A percentile compares a stretch with the other conserved stretches of the same genome.
Evolutionary conservation across 2,888 invertebrate species (phyloP).

Genomic region (Frankliniella fusca): DNA sequence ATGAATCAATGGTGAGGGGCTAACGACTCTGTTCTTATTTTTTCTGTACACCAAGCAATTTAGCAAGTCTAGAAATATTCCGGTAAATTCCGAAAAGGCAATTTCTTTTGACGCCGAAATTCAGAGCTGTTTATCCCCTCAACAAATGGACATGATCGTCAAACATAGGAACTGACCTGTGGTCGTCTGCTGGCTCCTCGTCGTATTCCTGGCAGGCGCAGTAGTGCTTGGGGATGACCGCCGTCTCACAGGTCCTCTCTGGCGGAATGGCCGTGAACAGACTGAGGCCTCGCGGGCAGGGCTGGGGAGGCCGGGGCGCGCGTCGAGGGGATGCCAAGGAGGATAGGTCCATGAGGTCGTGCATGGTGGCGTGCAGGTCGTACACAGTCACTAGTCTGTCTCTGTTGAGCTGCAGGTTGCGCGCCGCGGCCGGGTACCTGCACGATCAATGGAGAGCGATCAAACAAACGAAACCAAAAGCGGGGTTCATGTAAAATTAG

Average conservation of each 20-base stretch:
- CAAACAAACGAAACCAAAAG: background rate
- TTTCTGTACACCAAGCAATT: background rate
- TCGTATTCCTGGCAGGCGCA: conserved; percentile 76
- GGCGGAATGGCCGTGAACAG: conserved; percentile 69
- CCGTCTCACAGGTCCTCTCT: conserved; percentile 69
- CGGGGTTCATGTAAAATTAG: background rate
- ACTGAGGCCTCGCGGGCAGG: conserved; percentile 60
- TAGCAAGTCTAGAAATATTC: background rate
- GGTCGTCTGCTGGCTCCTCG: conserved; percentile 51
- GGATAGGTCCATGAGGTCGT: conserved; percentile 59
- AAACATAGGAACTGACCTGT: background rate
- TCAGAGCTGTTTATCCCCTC: background rate
- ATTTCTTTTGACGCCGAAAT: background rate
- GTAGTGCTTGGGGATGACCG: conserved; percentile 78
- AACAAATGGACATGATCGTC: background rate
- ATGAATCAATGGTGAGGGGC: background rate
- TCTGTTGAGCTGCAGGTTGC: conserved; percentile 63
- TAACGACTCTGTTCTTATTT: background rate
- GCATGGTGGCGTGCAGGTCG: conserved; percentile 75
- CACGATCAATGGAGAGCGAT: background rate
- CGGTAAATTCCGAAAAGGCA: background rate
- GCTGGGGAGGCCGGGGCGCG: conserved; percentile 33
- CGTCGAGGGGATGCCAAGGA: conserved; percentile 49
- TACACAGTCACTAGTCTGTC: conserved; percentile 73
- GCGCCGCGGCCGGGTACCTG: conserved; percentile 57